Percentiles rank a stretch among this genome's conserved stretches.
Conservation (phyloP, 2,797 vertebrate species). For the Pachyuromys duprasi region DNA sequence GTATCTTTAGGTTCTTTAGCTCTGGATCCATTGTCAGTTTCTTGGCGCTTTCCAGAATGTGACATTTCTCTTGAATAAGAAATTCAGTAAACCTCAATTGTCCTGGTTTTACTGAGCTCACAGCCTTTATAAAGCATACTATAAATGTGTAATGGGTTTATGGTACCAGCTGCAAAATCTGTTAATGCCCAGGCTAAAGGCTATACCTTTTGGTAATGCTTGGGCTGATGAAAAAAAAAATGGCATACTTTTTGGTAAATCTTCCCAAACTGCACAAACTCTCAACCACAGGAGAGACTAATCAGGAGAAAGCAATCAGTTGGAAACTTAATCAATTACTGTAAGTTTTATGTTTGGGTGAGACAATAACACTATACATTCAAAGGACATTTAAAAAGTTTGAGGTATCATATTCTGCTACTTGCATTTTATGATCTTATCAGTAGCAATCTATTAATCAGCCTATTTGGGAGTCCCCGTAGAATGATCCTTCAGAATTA, state of each 20-base stretch:
- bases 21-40: neutral
- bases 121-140: slow-evolving; percentile 32
- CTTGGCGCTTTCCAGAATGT: neutral
- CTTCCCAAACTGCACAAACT: neutral
- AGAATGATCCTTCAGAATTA: neutral
- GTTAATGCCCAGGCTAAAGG: slow-evolving; percentile 4
- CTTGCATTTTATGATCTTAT: neutral
- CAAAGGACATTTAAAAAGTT: neutral
- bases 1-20: neutral
- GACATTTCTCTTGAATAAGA: slow-evolving; percentile 61
- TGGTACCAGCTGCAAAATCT: neutral
- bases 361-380: neutral
- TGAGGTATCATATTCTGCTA: neutral
- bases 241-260: neutral
- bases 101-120: slow-evolving; percentile 44
- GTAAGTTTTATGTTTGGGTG: neutral
- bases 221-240: neutral
- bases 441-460: neutral
- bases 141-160: slow-evolving; percentile 44
- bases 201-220: slow-evolving; percentile 34
- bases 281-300: neutral
- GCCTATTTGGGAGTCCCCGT: neutral
- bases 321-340: neutral
- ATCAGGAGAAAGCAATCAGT: neutral
- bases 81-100: slow-evolving; percentile 61